Evolutionary conservation across 1,140 invertebrate genomes (phyloP).

Genomic region (Glomeris maerens): DNA sequence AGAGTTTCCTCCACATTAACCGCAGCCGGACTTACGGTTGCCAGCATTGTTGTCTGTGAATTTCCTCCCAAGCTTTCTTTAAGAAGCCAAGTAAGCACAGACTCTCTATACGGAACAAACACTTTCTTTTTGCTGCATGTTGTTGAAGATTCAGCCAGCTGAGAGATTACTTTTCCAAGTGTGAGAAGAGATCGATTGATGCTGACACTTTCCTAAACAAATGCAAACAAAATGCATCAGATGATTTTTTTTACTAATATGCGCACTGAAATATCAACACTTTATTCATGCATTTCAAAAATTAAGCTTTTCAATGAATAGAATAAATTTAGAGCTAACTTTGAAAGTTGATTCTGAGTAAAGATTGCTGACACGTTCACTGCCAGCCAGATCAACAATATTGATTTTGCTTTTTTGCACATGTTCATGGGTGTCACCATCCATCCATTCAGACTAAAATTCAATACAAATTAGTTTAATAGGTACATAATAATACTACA

Average conservation of each 20-base stretch:
- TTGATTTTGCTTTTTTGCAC: constrained; percentile 54
- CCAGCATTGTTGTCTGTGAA: constrained; percentile 49
- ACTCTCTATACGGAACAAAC: constrained; percentile 43
- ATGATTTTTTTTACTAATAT: too few relatives aligned
- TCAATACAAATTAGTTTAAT: too few relatives aligned
- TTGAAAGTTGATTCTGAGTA: too few relatives aligned
- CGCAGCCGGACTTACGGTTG: constrained; percentile 59
- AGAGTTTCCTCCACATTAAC: constrained; percentile 64
- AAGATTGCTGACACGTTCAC: constrained; percentile 52
- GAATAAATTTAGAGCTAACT: too few relatives aligned
- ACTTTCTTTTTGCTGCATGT: constrained; percentile 36
- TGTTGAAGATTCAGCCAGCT: constrained; percentile 37
- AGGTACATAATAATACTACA: too few relatives aligned
- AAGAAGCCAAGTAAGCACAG: constrained; percentile 24
- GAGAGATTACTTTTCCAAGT: constrained; percentile 63
- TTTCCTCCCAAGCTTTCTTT: constrained; percentile 51
- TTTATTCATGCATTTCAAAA: too few relatives aligned
- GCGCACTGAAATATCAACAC: too few relatives aligned
- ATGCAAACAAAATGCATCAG: too few relatives aligned
- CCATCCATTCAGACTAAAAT: constrained; percentile 29
- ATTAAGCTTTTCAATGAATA: too few relatives aligned
- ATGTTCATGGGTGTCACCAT: constrained; percentile 29
- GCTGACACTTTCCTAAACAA: constrained; percentile 54
- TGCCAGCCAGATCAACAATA: constrained; percentile 72
- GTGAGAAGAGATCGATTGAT: constrained; percentile 67